Conservation (phyloP, 2,797 vertebrate genomes). For the Xiphophorus birchmanni region DNA sequence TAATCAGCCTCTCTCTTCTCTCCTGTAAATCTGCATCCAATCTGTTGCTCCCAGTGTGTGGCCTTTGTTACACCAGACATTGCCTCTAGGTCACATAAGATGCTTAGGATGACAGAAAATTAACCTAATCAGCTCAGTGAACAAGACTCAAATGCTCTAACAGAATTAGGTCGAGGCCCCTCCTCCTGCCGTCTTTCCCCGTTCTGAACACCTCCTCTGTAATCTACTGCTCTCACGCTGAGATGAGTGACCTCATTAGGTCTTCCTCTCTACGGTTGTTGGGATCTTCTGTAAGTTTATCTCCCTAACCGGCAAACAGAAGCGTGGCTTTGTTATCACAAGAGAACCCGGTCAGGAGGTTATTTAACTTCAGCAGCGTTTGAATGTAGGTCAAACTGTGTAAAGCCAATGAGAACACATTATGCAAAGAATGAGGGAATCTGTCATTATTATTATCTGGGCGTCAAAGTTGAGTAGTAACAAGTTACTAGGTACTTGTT, state of each 20-base stretch:
- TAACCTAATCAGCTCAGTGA: constrained; percentile 75
- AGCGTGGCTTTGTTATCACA: constrained; percentile 1
- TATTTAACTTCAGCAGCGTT: background rate
- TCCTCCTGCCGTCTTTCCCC: constrained; percentile 56
- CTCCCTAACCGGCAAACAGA: background rate
- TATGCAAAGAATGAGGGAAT: background rate
- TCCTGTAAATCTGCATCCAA: constrained; percentile 58
- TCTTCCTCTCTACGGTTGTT: constrained; percentile 46
- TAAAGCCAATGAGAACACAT: background rate
- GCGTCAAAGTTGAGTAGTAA: too few relatives aligned
- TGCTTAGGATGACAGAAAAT: constrained; percentile 62
- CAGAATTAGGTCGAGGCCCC: constrained; percentile 70
- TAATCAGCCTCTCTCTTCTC: constrained; percentile 32
- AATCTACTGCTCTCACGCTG: constrained; percentile 60
- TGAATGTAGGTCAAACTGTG: background rate
- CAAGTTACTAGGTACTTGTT: too few relatives aligned
- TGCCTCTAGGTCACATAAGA: constrained; percentile 54
- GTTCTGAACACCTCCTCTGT: constrained; percentile 68
- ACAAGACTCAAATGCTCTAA: constrained; percentile 78
- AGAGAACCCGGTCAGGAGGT: background rate
- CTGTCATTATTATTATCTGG: background rate
- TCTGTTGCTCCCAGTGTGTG: constrained; percentile 57
- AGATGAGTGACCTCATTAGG: constrained; percentile 69
- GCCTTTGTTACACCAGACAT: constrained; percentile 37
- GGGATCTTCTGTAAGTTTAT: constrained; percentile 33